Base-by-base conservation (phyloP, 2,797 vertebrate species). In the Salarias fasciatus region DNA sequence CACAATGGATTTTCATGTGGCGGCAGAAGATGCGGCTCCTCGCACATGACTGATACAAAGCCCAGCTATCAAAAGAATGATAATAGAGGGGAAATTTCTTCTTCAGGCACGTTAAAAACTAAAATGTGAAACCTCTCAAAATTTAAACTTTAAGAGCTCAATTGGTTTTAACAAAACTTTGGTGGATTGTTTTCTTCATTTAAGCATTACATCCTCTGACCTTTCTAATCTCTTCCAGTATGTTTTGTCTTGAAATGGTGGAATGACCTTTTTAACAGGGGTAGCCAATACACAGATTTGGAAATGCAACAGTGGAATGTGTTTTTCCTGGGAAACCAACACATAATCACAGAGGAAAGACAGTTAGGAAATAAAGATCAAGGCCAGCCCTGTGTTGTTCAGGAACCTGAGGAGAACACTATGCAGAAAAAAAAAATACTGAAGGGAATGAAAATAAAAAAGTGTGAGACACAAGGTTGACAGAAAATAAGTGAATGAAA, bases 1-100 rank as follows among this genome's bases (percentile, higher is more conserved):
- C 67, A 79, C 70, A 85, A 86, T 72, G 49, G 63, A 36, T 11
- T n/a, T n/a, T n/a, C n/a, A 9, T 35, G 33, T 1, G 3, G 9
- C 33, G 9, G 9, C 33, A 6, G 6, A 9, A 6, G 33, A 9
- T 33, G 6, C 9, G 33, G 33, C 33, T 35, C 33, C 33, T 9
- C 68, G 55, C 67, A 49, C 18, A 57, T 60, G 65, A 54, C 30
- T 60, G 44, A 67, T 37, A 43, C 0, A 13, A 33, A 38, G 11
- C 12, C 46, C 53, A 73, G 69, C 40, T 40, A 73, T 83, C 47
- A 78, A 56, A 64, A 53, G 18, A 15, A 48, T 35, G 54, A 73
- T 49, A 35, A 45, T 62, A 10, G 5, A 31, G 10, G 46, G 42
- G 6, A 5, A 43, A 29, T 28, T 56, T 43, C 35, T 54, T 37